Evolutionary conservation across 2,113 vertebrate species (phyloP), one percentile per base, ranked within the genome.

Genomic region (Cinclus mexicanus): DNA sequence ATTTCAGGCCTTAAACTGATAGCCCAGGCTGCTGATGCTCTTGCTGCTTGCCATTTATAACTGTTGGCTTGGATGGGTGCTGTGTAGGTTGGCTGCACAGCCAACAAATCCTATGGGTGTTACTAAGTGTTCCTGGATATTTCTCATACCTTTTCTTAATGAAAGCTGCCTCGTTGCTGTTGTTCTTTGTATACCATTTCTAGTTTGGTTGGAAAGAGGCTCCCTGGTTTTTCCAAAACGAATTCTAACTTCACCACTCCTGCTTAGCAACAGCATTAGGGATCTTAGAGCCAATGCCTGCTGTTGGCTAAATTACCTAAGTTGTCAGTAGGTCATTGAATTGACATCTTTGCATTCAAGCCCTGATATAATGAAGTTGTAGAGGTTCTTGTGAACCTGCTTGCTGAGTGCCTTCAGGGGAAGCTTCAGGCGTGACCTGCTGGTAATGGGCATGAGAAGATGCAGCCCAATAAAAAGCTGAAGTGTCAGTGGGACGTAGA

Each of bases 211-310:
- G 89, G 86, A 83, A 88, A 35, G 47, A 71, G 44, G 20, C 72
- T 92, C 70, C 13, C 52, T 89, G 64, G 7, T 94, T 93, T 93
- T 97, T 94, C 93, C 93, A 92, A 96, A 92, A 81, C 86, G 83
- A 64, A 12, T 89, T 41, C 72, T 55, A 81, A 71, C 60, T 74
- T 94, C 78, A 50, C 44, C 41, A 29, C 39, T 55, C 49, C 33
- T 92, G 80, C 93, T 72, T 95, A 95, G 95, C 95, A 94, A 97
- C 72, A 3, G 56, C 49, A 47, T 71, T 71, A 56, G 64, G 44
- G 33, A 26, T 77, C 52, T 83, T 55, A 39, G 35, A 60, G 37
- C 44, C 78, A 79, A 84, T 75, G 33, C 60, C 55, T 59, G 33
- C 41, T 4, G 0, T n/a, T 87, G 75, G 42, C 83, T 90, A 55